These are phyloP conservation scores for Myopa tessellatipennis DNA, from an alignment of 2,888 invertebrate genomes.

Conservation along the genomic window DNA sequence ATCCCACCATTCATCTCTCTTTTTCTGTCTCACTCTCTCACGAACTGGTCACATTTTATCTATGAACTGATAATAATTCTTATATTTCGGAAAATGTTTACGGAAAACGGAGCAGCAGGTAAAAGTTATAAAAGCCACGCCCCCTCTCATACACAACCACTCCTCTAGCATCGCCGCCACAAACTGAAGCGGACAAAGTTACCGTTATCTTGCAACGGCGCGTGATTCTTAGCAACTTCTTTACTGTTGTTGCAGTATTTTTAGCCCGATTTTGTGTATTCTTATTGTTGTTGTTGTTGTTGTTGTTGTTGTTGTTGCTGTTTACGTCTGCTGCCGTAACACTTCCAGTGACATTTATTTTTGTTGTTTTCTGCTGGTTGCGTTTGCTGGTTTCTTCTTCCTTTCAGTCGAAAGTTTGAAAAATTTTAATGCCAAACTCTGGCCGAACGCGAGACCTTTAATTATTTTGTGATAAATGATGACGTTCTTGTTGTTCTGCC, in stretches of 20 bases:
- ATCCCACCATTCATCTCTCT: background rate
- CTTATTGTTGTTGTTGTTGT: slow-evolving; percentile 16
- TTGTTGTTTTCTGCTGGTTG: background rate
- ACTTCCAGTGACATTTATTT: background rate
- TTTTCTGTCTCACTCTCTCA: background rate
- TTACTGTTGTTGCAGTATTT: background rate
- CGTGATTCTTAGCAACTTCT: slow-evolving; percentile 13
- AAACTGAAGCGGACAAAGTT: background rate
- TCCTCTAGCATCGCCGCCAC: background rate
- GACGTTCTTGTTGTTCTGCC: slow-evolving; percentile 56
- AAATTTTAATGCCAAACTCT: slow-evolving; percentile 45
- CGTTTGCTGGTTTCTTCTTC: background rate
- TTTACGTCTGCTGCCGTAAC: background rate
- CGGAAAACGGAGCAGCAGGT: slow-evolving; percentile 6
- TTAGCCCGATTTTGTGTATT: background rate
- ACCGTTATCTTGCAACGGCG: background rate
- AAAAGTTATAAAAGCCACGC: background rate
- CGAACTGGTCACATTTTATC: slow-evolving; percentile 29
- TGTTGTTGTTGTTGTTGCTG: slow-evolving; percentile 17
- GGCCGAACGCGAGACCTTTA: slow-evolving; percentile 56
- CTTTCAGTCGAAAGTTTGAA: slow-evolving; percentile 6
- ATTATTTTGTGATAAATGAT: slow-evolving; percentile 67
- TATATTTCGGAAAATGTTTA: slow-evolving; percentile 35
- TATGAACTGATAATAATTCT: slow-evolving; percentile 27
- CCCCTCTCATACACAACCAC: background rate